Conservation (phyloP, 2,888 invertebrate species). For the Brachyopa scutellaris region DNA sequence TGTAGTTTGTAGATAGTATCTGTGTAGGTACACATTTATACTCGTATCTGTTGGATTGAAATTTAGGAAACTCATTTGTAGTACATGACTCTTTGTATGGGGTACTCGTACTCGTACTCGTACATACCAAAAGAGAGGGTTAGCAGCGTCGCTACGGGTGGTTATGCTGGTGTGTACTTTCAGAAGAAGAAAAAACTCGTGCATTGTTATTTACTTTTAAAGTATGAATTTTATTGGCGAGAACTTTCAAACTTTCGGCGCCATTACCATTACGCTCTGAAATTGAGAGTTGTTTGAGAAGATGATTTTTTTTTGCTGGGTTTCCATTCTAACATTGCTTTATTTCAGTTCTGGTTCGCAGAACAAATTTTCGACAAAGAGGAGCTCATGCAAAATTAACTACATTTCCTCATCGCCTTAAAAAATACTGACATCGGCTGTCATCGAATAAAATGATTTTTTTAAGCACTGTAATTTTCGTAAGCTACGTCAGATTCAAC, state of each 20-base stretch:
- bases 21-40: no score
- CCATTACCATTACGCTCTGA: slow-evolving; percentile 34
- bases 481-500: no score
- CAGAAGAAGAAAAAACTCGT: background rate
- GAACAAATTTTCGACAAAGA: no score
- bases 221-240: background rate
- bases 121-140: background rate
- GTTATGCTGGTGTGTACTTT: slow-evolving; percentile 5
- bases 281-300: slow-evolving; percentile 35
- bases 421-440: no score
- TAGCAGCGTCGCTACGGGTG: background rate
- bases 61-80: background rate
- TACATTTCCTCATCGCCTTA: no score
- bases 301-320: no score
- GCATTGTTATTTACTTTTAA: slow-evolving; percentile 27
- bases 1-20: background rate
- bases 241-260: slow-evolving; percentile 32
- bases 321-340: no score
- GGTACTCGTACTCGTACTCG: no score
- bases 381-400: no score
- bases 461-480: no score
- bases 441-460: no score
- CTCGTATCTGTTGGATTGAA: slow-evolving; percentile 10
- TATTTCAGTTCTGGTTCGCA: no score
- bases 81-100: background rate